phyloP scores from a whole-genome alignment of 2,113 vertebrate genomes.

The Tenebrosternarchus preto region DNA sequence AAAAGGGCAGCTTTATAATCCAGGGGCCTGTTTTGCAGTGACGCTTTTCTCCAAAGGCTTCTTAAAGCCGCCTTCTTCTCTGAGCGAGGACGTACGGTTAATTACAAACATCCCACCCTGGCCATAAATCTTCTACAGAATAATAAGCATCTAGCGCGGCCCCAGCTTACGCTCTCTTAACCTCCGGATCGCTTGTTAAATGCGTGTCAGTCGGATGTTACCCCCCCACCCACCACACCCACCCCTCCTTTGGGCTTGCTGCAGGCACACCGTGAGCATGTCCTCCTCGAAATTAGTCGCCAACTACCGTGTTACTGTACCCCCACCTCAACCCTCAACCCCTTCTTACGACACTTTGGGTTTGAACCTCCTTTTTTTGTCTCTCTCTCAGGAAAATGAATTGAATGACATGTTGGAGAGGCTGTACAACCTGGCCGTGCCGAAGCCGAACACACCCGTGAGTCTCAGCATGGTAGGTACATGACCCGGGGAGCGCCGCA shows the following conservation, averaged over 20 bases:
- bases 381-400: slow-evolving; percentile 83
- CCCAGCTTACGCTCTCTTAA: slow-evolving; percentile 69
- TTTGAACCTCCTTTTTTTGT: slow-evolving; percentile 49
- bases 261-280: slow-evolving; percentile 60
- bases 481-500: background rate
- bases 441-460: slow-evolving; percentile 88
- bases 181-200: slow-evolving; percentile 72
- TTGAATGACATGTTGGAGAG: slow-evolving; percentile 91
- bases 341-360: slow-evolving; percentile 23
- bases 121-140: slow-evolving; percentile 67
- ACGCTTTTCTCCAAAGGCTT: slow-evolving; percentile 62
- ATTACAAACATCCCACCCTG: slow-evolving; percentile 68
- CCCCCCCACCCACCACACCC: slow-evolving; percentile 58
- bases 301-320: slow-evolving; percentile 57
- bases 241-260: slow-evolving; percentile 60
- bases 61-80: slow-evolving; percentile 62
- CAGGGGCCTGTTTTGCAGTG: slow-evolving; percentile 67
- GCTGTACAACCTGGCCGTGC: slow-evolving; percentile 87
- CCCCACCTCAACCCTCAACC: too few relatives aligned
- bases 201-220: slow-evolving; percentile 63
- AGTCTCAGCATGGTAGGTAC: slow-evolving; percentile 92
- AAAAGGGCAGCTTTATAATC: slow-evolving; percentile 64
- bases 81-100: slow-evolving; percentile 66
- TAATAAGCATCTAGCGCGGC: slow-evolving; percentile 70
- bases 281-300: slow-evolving; percentile 46